Evolutionary conservation across 2,888 invertebrate genomes (phyloP).

Genomic region (Lumbricus terrestris): DNA sequence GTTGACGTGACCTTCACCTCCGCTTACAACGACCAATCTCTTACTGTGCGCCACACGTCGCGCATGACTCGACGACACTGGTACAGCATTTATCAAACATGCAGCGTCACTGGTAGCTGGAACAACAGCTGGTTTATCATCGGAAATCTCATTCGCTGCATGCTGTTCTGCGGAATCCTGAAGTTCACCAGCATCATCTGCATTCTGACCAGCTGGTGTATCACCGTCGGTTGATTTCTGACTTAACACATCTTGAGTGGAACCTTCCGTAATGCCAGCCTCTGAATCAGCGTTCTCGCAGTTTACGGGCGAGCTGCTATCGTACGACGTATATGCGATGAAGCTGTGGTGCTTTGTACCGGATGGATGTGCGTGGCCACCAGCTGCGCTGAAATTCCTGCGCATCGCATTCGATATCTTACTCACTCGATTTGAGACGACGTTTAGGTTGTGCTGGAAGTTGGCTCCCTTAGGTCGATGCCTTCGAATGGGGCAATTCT

Average conservation of each 20-base stretch:
- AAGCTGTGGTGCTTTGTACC: neutral
- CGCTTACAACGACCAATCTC: constrained; percentile 51
- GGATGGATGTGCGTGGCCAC: neutral
- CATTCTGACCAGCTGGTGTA: neutral
- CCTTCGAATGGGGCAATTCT: neutral
- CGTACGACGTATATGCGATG: neutral
- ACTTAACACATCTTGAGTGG: neutral
- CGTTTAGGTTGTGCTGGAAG: constrained; percentile 11
- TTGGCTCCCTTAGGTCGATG: neutral
- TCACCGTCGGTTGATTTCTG: neutral
- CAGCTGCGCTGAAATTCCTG: neutral
- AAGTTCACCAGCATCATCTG: neutral
- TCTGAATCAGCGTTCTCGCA: neutral
- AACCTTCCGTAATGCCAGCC: neutral
- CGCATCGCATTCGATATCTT: neutral
- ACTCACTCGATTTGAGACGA: constrained; percentile 10
- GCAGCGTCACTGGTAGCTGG: neutral
- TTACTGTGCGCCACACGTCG: constrained; percentile 35
- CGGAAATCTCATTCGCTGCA: neutral
- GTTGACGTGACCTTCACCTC: constrained; percentile 54
- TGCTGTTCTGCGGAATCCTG: neutral
- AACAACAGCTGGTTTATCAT: neutral
- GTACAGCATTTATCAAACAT: neutral
- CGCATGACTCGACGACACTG: neutral
- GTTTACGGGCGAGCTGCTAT: neutral